Evolutionary conservation across 2,797 vertebrate species (phyloP).

Genomic region (Malacoctenus gilli): DNA sequence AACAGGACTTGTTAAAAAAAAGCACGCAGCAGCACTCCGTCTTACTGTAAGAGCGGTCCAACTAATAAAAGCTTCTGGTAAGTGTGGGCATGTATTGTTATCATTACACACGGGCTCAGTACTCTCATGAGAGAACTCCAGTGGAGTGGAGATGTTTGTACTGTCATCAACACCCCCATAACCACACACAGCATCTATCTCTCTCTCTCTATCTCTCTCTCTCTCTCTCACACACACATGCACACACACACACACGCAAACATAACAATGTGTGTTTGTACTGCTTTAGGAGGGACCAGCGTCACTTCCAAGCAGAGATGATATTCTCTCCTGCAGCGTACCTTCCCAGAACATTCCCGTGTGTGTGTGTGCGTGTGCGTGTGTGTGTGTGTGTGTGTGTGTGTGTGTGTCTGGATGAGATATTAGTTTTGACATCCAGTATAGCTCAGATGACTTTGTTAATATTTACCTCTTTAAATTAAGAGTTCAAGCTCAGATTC

Average conservation of each 20-base stretch:
- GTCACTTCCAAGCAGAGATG: constrained; percentile 77
- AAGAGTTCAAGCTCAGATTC: no score
- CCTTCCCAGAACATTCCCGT: constrained; percentile 70
- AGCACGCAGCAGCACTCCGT: no score
- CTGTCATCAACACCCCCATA: constrained; percentile 59
- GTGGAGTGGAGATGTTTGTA: constrained; percentile 57
- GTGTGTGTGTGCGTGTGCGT: constrained; percentile 21
- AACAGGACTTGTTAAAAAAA: no score
- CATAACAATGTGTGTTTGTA: constrained; percentile 68
- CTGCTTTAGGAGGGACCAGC: constrained; percentile 61
- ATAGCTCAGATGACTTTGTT: no score
- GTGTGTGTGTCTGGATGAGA: constrained; percentile 6
- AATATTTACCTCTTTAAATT: no score
- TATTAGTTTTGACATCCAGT: background rate
- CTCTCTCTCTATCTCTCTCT: no score
- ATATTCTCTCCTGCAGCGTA: constrained; percentile 67
- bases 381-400: constrained; percentile 16
- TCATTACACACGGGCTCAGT: constrained; percentile 41
- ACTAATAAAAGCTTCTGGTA: constrained; percentile 42
- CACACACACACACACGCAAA: constrained; percentile 23
- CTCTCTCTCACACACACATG: background rate
- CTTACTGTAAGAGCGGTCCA: constrained; percentile 5
- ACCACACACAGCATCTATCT: constrained; percentile 12
- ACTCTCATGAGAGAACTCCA: constrained; percentile 52
- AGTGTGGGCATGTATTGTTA: constrained; percentile 33